Evolutionary conservation across 2,113 vertebrate species (phyloP).

Genomic region (Litocranius walleri): DNA sequence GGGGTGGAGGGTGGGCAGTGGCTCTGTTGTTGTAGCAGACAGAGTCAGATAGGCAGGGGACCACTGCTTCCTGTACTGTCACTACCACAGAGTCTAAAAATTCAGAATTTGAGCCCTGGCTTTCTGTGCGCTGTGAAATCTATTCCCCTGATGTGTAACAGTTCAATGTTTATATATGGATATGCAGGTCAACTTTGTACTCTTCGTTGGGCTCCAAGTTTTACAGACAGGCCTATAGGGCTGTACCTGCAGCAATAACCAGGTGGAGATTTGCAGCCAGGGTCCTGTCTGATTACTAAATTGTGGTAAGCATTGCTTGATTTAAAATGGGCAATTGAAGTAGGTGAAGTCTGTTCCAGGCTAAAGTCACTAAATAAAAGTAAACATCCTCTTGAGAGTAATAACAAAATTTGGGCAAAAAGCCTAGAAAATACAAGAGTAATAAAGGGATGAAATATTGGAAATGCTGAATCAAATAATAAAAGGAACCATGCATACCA

Average conservation of each 20-base stretch:
- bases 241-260: neutral
- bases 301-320: neutral
- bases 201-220: neutral
- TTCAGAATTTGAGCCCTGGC: neutral
- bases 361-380: neutral
- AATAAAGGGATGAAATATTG: neutral
- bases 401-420: neutral
- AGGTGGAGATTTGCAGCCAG: neutral
- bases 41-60: neutral
- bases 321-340: neutral
- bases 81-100: too few species aligned
- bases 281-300: neutral
- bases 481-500: neutral
- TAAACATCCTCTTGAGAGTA: neutral
- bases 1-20: accelerated
- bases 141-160: neutral
- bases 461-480: neutral
- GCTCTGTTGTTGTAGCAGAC: neutral
- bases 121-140: neutral
- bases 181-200: neutral
- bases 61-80: neutral
- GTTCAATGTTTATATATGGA: neutral
- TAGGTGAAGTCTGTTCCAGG: neutral
- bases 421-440: neutral
- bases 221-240: neutral